phyloP scores from a whole-genome alignment of 2,888 invertebrate species.

The Nymphalis c-album region DNA sequence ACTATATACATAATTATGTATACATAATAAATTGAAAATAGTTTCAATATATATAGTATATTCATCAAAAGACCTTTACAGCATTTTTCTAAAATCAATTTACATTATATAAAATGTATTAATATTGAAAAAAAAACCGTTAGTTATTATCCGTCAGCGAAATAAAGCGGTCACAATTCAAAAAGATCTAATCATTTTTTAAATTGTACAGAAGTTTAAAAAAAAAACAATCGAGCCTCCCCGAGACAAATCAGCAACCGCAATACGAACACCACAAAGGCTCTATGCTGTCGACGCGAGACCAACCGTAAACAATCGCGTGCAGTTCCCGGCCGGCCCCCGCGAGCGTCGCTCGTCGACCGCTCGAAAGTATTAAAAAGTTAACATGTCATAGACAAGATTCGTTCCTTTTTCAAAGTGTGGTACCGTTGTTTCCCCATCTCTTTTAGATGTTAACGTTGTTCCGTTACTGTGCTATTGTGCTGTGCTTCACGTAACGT shows the following conservation, averaged over 20 bases:
- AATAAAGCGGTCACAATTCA: neutral
- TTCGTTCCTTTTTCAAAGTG: conserved; percentile 56
- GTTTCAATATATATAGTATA: no score
- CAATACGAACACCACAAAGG: conserved; percentile 4
- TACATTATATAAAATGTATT: neutral
- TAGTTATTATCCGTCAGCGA: neutral
- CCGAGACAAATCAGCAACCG: conserved; percentile 22
- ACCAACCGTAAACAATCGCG: conserved; percentile 71
- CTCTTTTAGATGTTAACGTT: conserved; percentile 45
- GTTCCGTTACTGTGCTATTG: conserved; percentile 60
- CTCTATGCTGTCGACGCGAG: conserved; percentile 61
- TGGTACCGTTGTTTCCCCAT: conserved; percentile 57
- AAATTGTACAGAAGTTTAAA: neutral
- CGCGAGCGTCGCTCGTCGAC: conserved; percentile 59
- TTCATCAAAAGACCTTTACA: no score
- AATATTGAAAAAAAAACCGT: neutral
- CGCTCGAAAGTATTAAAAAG: conserved; percentile 6
- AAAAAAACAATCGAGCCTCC: conserved; percentile 11
- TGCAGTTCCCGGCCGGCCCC: conserved; percentile 71
- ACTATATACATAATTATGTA: no score
- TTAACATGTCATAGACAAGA: conserved; percentile 46
- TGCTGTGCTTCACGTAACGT: conserved; percentile 52
- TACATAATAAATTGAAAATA: no score
- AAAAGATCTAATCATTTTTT: conserved; percentile 7
- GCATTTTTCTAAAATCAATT: neutral